Base-by-base conservation (phyloP, 30 jellyfish, hydroid and myxozoan species). In the Calvadosia cruxmelitensis region DNA sequence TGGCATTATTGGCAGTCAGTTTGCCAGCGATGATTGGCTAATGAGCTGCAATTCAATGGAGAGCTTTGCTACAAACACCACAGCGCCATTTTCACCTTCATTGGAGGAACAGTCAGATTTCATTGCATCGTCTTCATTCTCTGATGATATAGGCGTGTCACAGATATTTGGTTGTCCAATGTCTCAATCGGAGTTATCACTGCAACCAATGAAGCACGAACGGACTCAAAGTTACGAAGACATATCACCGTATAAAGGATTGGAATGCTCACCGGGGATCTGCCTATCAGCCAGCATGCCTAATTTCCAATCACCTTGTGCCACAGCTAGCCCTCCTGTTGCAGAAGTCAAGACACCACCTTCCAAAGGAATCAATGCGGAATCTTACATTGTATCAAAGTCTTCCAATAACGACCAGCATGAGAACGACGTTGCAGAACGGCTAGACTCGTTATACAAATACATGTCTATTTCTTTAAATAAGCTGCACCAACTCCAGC, bases 221-320 rank as follows among this genome's bases (percentile, higher is more conserved):
- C 57, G 57, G 10, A 42, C 57, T 5, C 57, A 42, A 42, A 42
- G 57, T 42, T 42, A 42, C 57, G 57, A 42, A 42, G 57, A 42
- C 20, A 42, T 42, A 5, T 42, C 57, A 42, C 57, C 57, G 20
- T 5, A 20, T 42, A 42, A 42, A 42, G 57, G 10, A 42, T 42
- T 20, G 10, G 10, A 5, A 42, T 5, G 20, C 57, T 42, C 57
- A 42, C 20, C 57, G 15, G 20, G 20, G 10, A 42, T 42, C 20
- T 5, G 57, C 57, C 57, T 42, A 42, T 42, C 57, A 42, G 57
- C 57, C 20, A 42, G 57, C 20, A 42, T 42, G 57, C 57, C 57
- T 5, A 42, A 42, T 20, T 10, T 42, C 20, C 57, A 42, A 5
- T 42, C 20, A 5, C 15, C 20, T 10, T 20, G 20, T 10, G 15